These are phyloP conservation scores for Aix galericulata DNA, from an alignment of 2,113 vertebrate genomes.

Conservation along the genomic window DNA sequence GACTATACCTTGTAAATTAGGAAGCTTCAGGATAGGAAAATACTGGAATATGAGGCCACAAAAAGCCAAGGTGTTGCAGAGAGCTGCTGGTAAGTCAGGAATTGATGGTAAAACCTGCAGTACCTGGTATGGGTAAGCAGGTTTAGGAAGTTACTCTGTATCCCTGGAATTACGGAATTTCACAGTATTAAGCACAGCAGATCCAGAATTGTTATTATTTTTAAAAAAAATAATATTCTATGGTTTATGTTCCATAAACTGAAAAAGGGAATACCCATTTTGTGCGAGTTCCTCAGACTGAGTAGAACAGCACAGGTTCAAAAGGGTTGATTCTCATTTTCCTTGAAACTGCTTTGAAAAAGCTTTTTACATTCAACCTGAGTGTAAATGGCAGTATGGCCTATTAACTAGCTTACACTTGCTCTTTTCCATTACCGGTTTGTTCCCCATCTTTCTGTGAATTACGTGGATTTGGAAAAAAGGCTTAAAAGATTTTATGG, in stretches of 20 bases:
- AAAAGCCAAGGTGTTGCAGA: neutral
- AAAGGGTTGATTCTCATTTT: neutral
- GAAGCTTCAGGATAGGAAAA: neutral
- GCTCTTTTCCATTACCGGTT: neutral
- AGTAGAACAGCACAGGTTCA: neutral
- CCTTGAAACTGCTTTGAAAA: neutral
- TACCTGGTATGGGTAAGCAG: neutral
- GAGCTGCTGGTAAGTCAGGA: neutral
- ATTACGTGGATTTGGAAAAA: neutral
- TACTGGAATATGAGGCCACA: neutral
- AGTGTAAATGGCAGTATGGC: neutral
- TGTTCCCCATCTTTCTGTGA: neutral
- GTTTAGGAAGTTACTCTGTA: neutral
- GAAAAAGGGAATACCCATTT: neutral
- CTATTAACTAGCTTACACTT: neutral
- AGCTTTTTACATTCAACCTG: neutral
- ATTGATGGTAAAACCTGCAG: neutral
- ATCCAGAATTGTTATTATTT: neutral
- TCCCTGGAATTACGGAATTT: neutral
- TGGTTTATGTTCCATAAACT: neutral
- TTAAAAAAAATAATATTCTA: accelerated
- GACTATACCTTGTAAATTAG: neutral
- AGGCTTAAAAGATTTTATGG: neutral
- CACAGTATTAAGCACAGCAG: neutral
- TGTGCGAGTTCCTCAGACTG: neutral